Evolutionary conservation across 2,113 vertebrate species (phyloP).

Genomic region (Pseudorhombus dupliciocellatus): DNA sequence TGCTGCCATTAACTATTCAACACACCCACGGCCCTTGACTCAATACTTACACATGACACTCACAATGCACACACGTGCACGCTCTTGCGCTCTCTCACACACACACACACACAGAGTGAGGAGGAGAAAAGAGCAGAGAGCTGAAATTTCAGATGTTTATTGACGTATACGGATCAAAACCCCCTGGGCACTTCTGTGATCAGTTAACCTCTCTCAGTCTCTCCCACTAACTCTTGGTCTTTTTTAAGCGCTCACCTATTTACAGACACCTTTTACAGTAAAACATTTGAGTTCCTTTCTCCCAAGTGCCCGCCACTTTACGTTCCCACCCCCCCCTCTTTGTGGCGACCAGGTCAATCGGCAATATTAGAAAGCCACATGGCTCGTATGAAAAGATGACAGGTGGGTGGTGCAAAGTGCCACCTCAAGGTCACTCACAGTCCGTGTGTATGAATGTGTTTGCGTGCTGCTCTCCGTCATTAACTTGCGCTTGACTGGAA

Average conservation of each 20-base stretch:
- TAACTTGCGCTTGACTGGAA: constrained; percentile 36
- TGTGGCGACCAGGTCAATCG: constrained; percentile 24
- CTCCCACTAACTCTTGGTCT: constrained; percentile 6
- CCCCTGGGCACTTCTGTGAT: constrained; percentile 61
- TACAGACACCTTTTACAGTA: constrained; percentile 14
- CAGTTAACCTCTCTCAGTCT: constrained; percentile 43
- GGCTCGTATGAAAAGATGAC: constrained; percentile 24
- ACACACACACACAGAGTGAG: constrained; percentile 6
- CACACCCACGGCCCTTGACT: constrained; percentile 54
- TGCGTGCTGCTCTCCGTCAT: constrained; percentile 26
- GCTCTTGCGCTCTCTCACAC: constrained; percentile 36
- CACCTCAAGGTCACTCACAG: constrained; percentile 67
- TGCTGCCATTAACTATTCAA: constrained; percentile 71
- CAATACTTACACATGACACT: constrained; percentile 55
- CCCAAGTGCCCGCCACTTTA: constrained; percentile 27
- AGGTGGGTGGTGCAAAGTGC: constrained; percentile 41
- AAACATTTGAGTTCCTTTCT: constrained; percentile 5
- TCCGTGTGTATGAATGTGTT: constrained; percentile 10
- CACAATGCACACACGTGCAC: constrained; percentile 25
- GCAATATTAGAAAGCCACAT: constrained; percentile 28
- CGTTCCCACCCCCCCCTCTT: background rate
- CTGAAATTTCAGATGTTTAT: constrained; percentile 78
- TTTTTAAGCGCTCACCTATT: constrained; percentile 20
- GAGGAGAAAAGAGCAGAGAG: constrained; percentile 21
- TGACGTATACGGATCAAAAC: constrained; percentile 63